These are phyloP conservation scores for Hippocampus guttulatus DNA, from an alignment of 2,113 vertebrate species.

Conservation along the genomic window DNA sequence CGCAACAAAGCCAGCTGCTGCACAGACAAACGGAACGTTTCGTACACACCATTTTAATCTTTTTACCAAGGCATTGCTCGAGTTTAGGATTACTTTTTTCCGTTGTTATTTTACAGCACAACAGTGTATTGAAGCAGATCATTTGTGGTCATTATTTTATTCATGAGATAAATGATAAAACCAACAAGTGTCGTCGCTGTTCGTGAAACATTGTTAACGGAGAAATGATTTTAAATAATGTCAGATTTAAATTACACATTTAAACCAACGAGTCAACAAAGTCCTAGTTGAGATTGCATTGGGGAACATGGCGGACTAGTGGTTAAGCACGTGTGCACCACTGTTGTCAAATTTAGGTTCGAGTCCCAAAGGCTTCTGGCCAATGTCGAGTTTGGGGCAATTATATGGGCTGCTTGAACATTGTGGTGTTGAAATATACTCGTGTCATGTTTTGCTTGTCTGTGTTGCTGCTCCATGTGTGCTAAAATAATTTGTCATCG, in stretches of 20 bases:
- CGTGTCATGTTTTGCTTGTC: too few species aligned
- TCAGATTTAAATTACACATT: background rate
- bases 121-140: background rate
- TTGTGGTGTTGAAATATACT: background rate
- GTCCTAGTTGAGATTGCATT: background rate
- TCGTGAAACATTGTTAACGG: too few species aligned
- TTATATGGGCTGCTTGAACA: background rate
- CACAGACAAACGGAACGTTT: conserved; percentile 8
- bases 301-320: background rate
- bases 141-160: too few species aligned
- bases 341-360: background rate
- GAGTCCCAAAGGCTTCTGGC: background rate
- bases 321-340: background rate
- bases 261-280: background rate
- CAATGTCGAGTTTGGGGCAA: background rate
- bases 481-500: too few species aligned
- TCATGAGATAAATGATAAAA: background rate
- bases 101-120: background rate
- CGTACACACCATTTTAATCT: background rate
- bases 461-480: too few species aligned
- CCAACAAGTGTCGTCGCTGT: background rate
- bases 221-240: background rate
- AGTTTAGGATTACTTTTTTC: background rate
- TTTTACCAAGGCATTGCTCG: background rate
- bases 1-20: conserved; percentile 46